Evolutionary conservation across 35 echinoderm and acorn worm species (phyloP), one percentile per base, ranked within the genome.

Genomic region (Diadema setosum): DNA sequence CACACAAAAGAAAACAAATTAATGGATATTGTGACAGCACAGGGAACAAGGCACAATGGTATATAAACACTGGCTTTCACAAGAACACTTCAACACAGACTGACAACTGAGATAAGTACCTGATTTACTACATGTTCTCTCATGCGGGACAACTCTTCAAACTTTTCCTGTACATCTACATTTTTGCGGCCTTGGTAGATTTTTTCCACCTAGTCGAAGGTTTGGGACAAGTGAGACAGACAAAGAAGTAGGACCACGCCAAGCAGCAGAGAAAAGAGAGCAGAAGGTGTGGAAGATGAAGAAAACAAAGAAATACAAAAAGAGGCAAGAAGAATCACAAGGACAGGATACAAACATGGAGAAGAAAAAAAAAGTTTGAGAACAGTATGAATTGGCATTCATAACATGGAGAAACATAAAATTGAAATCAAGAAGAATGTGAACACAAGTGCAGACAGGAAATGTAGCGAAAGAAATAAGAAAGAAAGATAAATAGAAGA

Each of bases 111-210:
- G 9, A 84, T 56, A 56, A 44, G 36, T 90, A 90, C 88, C 88
- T 90, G 80, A 20, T 82, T 84, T 15, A 90, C 45, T 20, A 90
- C 80, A 82, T 90, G 88, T 49, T 90, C 88, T 42, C 88, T 58
- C 88, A 90, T 90, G 40, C 80, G 81, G 63, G 88, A 83, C 11
- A 90, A 65, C 59, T 90, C 88, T 48, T 90, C 88, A 65, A 90
- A 83, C 78, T 90, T 90, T 65, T 90, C 88, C 44, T 41, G 58
- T 17, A 73, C 80, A 45, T 90, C 88, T 5, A 43, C 80, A 32
- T 46, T 82, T 42, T 49, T 45, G 16, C 36, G 46, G 41, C 43
- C 88, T 32, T 82, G 35, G 46, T 90, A 90, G 29, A 90, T 50
- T 70, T 84, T 90, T 65, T 90, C 88, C 56, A 90, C 88, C 88